Percentiles rank a stretch among this genome's conserved stretches.
Evolutionary conservation across 2,888 invertebrate genomes (phyloP).

Genomic region (Cryptosula pallasiana): DNA sequence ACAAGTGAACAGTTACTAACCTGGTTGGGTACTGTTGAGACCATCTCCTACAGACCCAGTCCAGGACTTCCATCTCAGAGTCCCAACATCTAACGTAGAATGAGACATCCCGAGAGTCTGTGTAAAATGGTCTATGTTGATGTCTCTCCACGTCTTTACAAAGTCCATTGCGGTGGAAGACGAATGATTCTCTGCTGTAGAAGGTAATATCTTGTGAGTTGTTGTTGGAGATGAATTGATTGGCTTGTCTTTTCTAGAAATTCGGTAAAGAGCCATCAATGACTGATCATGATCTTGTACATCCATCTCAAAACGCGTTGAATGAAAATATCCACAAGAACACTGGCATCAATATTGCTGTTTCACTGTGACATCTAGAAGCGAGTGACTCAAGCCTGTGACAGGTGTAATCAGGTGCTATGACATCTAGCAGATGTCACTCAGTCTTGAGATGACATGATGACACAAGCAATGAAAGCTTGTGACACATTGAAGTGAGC

Average conservation of each 20-base stretch:
- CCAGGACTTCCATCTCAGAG: slow-evolving; percentile 11
- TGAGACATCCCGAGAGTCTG: too few relatives aligned
- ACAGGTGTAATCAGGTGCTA: too few relatives aligned
- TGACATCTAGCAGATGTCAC: too few relatives aligned
- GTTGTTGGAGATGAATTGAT: not conserved
- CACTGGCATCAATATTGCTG: too few relatives aligned
- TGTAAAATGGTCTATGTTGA: not conserved
- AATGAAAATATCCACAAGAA: too few relatives aligned
- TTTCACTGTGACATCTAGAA: too few relatives aligned
- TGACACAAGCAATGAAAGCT: not conserved
- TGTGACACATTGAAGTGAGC: not conserved
- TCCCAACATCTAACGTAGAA: not conserved
- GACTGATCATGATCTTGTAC: not conserved
- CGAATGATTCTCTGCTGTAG: not conserved
- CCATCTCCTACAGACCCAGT: not conserved
- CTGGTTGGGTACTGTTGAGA: not conserved
- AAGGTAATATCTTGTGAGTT: not conserved
- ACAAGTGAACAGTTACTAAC: not conserved
- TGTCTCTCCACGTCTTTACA: slow-evolving; percentile 10
- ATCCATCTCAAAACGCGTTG: too few relatives aligned
- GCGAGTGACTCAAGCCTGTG: too few relatives aligned
- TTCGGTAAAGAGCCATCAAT: not conserved
- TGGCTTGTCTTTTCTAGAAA: not conserved
- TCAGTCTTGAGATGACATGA: not conserved
- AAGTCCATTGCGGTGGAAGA: not conserved